Evolutionary conservation across 2,113 vertebrate genomes (phyloP).

Genomic region (Chionis minor): DNA sequence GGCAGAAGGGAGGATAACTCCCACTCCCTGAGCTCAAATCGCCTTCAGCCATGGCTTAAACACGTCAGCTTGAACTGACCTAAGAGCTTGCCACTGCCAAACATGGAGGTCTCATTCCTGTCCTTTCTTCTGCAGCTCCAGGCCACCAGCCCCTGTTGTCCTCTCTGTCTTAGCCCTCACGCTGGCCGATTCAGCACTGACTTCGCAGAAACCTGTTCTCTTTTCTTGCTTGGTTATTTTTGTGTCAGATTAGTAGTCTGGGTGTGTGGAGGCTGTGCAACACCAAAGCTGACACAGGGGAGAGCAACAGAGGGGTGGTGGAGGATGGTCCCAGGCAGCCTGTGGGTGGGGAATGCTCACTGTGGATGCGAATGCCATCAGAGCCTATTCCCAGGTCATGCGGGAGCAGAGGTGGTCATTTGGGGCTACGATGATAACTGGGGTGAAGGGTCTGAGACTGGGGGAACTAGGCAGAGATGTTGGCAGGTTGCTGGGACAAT

Average conservation of each 20-base stretch:
- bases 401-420: background rate
- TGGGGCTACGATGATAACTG: background rate
- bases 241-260: background rate
- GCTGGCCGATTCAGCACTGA: background rate
- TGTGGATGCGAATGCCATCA: background rate
- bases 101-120: background rate
- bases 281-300: background rate
- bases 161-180: background rate
- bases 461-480: background rate
- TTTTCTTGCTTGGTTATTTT: background rate
- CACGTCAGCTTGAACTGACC: background rate
- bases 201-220: background rate
- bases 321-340: background rate
- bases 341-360: background rate
- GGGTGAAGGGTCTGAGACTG: background rate
- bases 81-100: background rate
- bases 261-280: background rate
- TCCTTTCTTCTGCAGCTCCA: background rate
- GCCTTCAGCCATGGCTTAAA: background rate
- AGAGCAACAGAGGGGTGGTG: accelerated
- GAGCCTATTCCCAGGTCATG: background rate
- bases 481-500: background rate
- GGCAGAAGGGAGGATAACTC: background rate
- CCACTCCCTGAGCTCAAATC: background rate
- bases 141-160: background rate